Evolutionary conservation across 2,888 invertebrate species (phyloP).

Genomic region (Cephus pygmeus): DNA sequence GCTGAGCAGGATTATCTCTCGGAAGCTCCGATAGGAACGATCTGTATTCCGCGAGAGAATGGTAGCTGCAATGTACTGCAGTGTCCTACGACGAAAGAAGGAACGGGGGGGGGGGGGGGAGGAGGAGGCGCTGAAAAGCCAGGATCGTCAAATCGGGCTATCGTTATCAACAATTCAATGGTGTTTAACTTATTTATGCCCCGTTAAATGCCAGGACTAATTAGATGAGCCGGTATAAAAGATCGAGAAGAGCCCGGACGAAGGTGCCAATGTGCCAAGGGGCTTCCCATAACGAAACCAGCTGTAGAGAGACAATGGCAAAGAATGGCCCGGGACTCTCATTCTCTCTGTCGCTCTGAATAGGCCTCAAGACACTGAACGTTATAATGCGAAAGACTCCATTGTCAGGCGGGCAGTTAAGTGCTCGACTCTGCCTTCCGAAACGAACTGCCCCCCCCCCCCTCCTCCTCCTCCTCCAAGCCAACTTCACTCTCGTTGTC

Average conservation of each 20-base stretch:
- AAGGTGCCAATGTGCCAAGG: slow-evolving; percentile 17
- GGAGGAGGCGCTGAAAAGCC: no score
- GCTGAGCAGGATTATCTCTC: no score
- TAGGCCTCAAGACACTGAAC: slow-evolving; percentile 63
- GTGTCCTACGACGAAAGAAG: not conserved
- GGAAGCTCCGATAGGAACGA: no score
- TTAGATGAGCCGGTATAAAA: slow-evolving; percentile 45
- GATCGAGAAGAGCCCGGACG: no score
- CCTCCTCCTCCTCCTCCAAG: slow-evolving; percentile 8
- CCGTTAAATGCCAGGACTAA: slow-evolving; percentile 59
- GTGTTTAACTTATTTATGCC: slow-evolving; percentile 56
- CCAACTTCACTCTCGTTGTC: slow-evolving; percentile 17
- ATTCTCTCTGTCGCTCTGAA: slow-evolving; percentile 39
- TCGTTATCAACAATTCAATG: slow-evolving; percentile 54
- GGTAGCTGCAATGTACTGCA: not conserved
- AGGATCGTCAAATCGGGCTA: slow-evolving; percentile 17
- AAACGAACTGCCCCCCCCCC: slow-evolving; percentile 54
- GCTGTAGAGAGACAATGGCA: slow-evolving; percentile 58
- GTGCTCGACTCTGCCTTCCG: slow-evolving; percentile 57
- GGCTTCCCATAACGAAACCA: slow-evolving; percentile 51
- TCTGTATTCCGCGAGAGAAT: no score
- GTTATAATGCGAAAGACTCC: slow-evolving; percentile 61
- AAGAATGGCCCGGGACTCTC: slow-evolving; percentile 58
- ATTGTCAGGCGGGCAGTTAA: slow-evolving; percentile 63
- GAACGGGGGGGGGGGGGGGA: not conserved